These are phyloP conservation scores for Cynocephalus volans DNA, from an alignment of 2,113 vertebrate genomes.

Conservation along the genomic window DNA sequence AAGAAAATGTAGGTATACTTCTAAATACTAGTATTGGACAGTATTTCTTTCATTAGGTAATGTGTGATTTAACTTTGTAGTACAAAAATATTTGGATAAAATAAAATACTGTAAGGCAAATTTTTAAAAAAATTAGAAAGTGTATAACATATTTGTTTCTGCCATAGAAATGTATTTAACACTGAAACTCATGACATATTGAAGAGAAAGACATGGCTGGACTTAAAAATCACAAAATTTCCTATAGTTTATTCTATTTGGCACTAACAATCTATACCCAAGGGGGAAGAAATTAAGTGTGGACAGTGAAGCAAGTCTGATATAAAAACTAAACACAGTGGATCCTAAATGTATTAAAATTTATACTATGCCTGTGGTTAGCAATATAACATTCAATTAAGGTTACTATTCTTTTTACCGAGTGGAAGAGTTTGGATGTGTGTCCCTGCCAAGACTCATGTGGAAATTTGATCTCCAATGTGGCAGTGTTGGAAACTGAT, in stretches of 20 bases:
- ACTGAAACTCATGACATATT: not conserved
- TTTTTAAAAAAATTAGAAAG: not conserved
- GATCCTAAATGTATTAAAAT: conserved; percentile 29
- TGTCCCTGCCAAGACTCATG: too few species aligned
- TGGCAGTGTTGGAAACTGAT: too few species aligned
- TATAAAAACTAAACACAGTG: conserved; percentile 74
- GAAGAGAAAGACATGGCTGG: conserved; percentile 56
- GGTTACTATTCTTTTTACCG: conserved; percentile 56
- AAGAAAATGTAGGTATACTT: not conserved
- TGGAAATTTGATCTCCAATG: too few species aligned
- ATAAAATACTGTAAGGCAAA: not conserved
- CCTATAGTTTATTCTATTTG: conserved; percentile 51
- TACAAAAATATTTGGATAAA: not conserved
- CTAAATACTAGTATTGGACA: not conserved
- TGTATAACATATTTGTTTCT: not conserved
- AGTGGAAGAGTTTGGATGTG: too few species aligned
- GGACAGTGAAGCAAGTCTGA: conserved; percentile 66
- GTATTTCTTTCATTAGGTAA: not conserved
- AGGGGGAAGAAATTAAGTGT: conserved; percentile 51
- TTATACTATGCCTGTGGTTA: conserved; percentile 53
- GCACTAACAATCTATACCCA: conserved; percentile 59
- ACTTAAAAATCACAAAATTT: conserved; percentile 67
- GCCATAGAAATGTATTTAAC: not conserved
- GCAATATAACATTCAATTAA: conserved; percentile 70
- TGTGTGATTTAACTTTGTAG: not conserved